Percentiles rank a stretch among this genome's conserved stretches.
Evolutionary conservation across 2,797 vertebrate genomes (phyloP).

Genomic region (Sebastes matsubarae): DNA sequence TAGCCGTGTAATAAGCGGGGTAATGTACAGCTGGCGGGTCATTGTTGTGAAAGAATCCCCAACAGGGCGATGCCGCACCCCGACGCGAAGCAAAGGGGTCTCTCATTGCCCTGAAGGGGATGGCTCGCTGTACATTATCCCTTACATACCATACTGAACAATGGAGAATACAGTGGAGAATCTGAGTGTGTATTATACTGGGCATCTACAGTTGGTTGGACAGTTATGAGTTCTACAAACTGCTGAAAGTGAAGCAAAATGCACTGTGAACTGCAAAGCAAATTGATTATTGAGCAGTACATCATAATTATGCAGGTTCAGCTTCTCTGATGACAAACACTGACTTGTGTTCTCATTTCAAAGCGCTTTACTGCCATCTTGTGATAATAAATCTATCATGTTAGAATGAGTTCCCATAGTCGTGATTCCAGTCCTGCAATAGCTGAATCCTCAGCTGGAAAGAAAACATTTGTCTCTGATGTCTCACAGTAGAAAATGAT

Average conservation of each 20-base stretch:
- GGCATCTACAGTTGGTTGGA: background rate
- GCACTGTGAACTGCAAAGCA: background rate
- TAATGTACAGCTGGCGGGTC: too few species aligned
- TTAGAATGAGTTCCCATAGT: background rate
- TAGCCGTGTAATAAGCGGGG: too few species aligned
- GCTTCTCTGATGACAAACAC: background rate
- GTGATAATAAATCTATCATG: slow-evolving; percentile 18
- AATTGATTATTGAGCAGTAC: background rate
- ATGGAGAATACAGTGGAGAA: background rate
- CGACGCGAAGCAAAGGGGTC: too few species aligned
- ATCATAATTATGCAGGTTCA: background rate
- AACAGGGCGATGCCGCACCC: too few species aligned
- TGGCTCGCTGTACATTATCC: too few species aligned
- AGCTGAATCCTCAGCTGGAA: too few species aligned
- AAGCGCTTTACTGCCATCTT: slow-evolving; percentile 60
- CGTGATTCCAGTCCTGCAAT: background rate
- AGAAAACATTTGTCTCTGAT: background rate
- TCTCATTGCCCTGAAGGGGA: too few species aligned
- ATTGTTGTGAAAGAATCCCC: too few species aligned
- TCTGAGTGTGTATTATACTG: background rate
- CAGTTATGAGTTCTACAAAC: background rate
- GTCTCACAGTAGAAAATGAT: background rate
- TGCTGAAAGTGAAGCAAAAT: background rate
- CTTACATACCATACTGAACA: background rate
- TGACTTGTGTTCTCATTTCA: background rate